Evolutionary conservation across 2,113 vertebrate genomes (phyloP).

Genomic region (Xiphophorus couchianus): DNA sequence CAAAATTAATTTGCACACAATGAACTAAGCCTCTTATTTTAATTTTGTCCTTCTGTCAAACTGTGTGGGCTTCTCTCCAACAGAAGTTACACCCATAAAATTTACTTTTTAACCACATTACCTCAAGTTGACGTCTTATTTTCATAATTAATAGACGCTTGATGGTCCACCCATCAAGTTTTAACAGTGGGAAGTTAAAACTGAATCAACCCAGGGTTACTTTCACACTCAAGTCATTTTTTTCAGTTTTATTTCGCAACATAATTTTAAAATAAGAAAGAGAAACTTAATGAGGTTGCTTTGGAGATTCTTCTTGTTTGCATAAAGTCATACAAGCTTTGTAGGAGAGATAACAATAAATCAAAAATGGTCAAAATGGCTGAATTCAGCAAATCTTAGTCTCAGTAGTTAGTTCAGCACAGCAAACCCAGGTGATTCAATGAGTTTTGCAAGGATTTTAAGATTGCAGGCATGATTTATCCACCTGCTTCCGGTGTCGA

Average conservation of each 20-base stretch:
- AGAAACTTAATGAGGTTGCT: background rate
- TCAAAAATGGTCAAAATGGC: background rate
- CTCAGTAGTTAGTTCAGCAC: background rate
- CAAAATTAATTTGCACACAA: background rate
- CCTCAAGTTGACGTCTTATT: background rate
- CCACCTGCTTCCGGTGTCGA: background rate
- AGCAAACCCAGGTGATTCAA: background rate
- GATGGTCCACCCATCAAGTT: too few relatives aligned
- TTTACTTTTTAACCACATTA: conserved; percentile 17
- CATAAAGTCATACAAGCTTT: background rate
- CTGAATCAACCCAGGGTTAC: background rate
- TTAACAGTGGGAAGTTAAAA: background rate
- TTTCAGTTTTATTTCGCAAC: background rate
- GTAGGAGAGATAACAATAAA: background rate
- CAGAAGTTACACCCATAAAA: conserved; percentile 19
- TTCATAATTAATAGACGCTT: conserved; percentile 22
- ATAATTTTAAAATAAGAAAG: background rate
- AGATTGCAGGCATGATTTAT: background rate
- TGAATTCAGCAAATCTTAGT: background rate
- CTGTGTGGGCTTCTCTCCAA: conserved; percentile 8
- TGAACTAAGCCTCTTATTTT: background rate
- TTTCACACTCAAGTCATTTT: background rate
- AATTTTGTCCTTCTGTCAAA: conserved; percentile 8
- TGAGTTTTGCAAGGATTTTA: background rate
- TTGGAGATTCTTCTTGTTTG: background rate